Evolutionary conservation across 2,888 invertebrate genomes (phyloP).

Genomic region (Trachelus stipa): DNA sequence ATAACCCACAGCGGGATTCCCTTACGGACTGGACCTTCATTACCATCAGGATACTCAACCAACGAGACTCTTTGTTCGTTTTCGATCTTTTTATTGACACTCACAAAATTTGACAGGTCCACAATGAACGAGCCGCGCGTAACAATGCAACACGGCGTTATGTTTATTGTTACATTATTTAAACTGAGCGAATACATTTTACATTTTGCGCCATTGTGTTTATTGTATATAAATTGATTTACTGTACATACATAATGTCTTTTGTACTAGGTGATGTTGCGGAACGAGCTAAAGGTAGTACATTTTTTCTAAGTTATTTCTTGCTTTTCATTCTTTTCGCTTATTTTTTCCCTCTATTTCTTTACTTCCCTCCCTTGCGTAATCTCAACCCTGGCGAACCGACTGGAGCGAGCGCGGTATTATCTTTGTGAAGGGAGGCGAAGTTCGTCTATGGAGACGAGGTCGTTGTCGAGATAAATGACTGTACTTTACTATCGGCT

Average conservation of each 20-base stretch:
- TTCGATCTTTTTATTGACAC: neutral
- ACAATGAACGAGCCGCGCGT: neutral
- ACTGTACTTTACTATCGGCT: neutral
- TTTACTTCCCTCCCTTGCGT: neutral
- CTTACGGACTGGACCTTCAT: neutral
- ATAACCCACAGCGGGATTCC: neutral
- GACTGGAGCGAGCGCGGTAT: neutral
- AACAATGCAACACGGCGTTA: neutral
- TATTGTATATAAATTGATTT: neutral
- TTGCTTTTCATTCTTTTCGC: neutral
- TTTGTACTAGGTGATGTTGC: neutral
- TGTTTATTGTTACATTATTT: neutral
- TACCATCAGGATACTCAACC: neutral
- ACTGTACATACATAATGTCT: neutral
- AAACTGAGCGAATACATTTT: neutral
- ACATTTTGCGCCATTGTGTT: neutral
- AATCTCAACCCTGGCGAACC: neutral
- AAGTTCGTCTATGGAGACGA: neutral
- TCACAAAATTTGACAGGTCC: neutral
- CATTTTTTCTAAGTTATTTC: neutral
- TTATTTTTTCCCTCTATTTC: neutral
- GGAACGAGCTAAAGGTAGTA: neutral
- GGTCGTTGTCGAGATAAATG: neutral
- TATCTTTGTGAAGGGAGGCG: neutral
- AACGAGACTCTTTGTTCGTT: conserved; percentile 5